phyloP scores from a whole-genome alignment of 1,140 invertebrate genomes.

The Bombus waltoni region DNA sequence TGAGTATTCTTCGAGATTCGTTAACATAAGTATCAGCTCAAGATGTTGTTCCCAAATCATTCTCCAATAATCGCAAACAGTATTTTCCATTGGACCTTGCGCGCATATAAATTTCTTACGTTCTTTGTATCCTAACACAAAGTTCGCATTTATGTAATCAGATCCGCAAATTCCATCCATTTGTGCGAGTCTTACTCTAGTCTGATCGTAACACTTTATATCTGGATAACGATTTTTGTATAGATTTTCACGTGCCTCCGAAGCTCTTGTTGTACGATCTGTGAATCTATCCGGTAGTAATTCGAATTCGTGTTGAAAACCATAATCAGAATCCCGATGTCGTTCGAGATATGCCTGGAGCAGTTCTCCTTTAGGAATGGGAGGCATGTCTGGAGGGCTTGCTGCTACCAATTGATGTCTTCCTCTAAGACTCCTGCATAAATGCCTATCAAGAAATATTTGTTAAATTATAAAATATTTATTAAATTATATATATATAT shows the following conservation, averaged over 20 bases:
- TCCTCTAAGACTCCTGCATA: constrained; percentile 85
- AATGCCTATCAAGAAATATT: constrained; percentile 78
- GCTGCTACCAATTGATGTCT: constrained; percentile 86
- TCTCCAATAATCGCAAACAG: constrained; percentile 97
- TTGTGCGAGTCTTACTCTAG: constrained; percentile 90
- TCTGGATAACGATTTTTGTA: constrained; percentile 94
- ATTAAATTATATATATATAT: too few species aligned
- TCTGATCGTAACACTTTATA: constrained; percentile 97
- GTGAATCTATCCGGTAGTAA: constrained; percentile 92
- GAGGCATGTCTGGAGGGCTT: constrained; percentile 91
- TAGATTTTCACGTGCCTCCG: constrained; percentile 93
- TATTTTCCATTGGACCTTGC: constrained; percentile 96
- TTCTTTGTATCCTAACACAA: constrained; percentile 95
- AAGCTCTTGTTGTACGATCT: constrained; percentile 93
- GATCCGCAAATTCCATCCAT: constrained; percentile 90
- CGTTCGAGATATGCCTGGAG: constrained; percentile 89
- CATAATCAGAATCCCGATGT: constrained; percentile 93
- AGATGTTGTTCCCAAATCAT: constrained; percentile 99
- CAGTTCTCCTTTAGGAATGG: constrained; percentile 88
- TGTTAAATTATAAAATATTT: too few species aligned
- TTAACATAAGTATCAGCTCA: constrained; percentile 96
- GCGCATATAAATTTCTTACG: constrained; percentile 97
- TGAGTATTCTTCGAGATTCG: constrained; percentile 96
- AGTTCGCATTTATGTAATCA: constrained; percentile 97
- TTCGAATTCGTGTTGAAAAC: constrained; percentile 94